These are phyloP conservation scores for Puffinus mauretanicus DNA, from an alignment of 2,113 vertebrate genomes.

Conservation along the genomic window DNA sequence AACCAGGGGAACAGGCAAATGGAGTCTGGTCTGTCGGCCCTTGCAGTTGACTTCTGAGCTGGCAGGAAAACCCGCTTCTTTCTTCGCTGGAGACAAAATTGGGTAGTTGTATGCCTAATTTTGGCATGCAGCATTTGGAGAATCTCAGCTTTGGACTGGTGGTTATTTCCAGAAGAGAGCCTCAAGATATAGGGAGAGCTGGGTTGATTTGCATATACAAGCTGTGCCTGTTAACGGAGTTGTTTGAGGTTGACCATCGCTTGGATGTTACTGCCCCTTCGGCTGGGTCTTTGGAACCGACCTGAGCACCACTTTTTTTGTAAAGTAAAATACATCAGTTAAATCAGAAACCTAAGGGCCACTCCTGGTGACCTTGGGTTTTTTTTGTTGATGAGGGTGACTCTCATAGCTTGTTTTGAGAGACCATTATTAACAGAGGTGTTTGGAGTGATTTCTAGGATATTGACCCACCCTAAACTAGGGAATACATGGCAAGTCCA, in stretches of 20 bases:
- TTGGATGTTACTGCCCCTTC: not conserved
- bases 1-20: not conserved
- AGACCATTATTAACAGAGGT: not conserved
- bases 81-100: not conserved
- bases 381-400: not conserved
- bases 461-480: not conserved
- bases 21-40: no score
- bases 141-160: not conserved
- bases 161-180: not conserved
- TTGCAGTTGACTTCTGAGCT: not conserved
- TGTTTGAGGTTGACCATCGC: accelerated
- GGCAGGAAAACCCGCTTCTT: not conserved
- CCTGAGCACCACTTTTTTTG: not conserved
- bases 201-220: not conserved
- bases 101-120: not conserved
- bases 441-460: not conserved
- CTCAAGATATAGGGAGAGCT: not conserved
- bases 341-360: not conserved
- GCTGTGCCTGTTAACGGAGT: not conserved
- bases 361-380: not conserved
- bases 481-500: not conserved
- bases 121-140: not conserved
- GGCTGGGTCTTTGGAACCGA: not conserved
- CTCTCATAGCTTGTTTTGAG: not conserved
- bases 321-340: not conserved